Evolutionary conservation across 2,113 vertebrate genomes (phyloP), one percentile per base, ranked within the genome.

Genomic region (Trichomycterus rosablanca): DNA sequence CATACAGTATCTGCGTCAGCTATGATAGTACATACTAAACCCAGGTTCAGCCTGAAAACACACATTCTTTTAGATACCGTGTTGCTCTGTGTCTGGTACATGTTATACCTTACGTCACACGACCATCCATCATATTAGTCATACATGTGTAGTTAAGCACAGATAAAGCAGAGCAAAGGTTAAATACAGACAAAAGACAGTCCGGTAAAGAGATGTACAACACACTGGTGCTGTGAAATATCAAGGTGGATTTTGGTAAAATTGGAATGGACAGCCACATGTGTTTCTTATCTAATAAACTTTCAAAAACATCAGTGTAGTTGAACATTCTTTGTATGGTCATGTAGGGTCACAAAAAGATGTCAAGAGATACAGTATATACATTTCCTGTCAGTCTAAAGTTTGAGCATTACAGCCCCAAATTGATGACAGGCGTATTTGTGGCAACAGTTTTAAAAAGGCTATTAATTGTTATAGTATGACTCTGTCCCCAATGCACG

Each of bases 1-100:
- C n/a, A n/a, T n/a, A n/a, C n/a, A 4, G 3, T 30, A 7, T 30
- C 26, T 30, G 26, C 26, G 3, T 4, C n/a, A 14, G 5, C 19
- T 11, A 23, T 23, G 51, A 37, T 23, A 39, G n/a, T n/a, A n/a
- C n/a, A n/a, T 12, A 39, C 34, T 39, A 24, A 15, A 23, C 8
- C n/a, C 22, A 43, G n/a, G 54, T 28, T 43, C 15, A 28, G 8
- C 14, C 23, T 3, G 24, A 19, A 28, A 30, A 12, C 39, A 43
- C 3, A 16, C 55, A 59, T 59, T 22, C 42, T 45, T 45, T 9
- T 45, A 16, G 26, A n/a, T 58, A 44, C 44, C 24, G 43, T 2
- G 15, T n/a, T 43, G 11, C 15, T 32, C 23, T 0, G 55, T 44
- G 40, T 30, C 55, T 58, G 55, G 55, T 44, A 43, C 40, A 2